Evolutionary conservation across 1,140 invertebrate genomes (phyloP), one percentile per base, ranked within the genome.

Genomic region (Drosophila paulistorum): DNA sequence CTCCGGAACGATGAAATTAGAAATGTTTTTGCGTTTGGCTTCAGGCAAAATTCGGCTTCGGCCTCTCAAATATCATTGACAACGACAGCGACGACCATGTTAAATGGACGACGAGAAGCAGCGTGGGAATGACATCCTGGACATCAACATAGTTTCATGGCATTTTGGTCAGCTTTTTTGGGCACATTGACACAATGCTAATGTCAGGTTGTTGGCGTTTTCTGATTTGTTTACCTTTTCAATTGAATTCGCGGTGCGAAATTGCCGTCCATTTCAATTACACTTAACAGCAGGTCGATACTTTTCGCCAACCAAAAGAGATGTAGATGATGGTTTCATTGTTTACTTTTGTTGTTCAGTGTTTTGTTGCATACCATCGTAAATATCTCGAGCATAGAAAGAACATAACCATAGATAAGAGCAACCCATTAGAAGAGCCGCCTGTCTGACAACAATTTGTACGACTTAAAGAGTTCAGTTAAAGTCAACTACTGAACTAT

Each of bases 221-320:
- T 75, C 81, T 81, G 83, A 85, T 87, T 87, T 87, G 82, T 85
- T 85, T 85, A 82, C 71, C 64, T 74, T 87, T 85, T 79, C 79
- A 85, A 82, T 85, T 82, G 68, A 85, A 74, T 70, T 78, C 78
- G 81, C 76, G 81, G 60, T 68, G 48, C 66, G 37, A 80, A 39
- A 80, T 35, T 63, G 63, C 30, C 68, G 59, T 45, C 51, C 45
- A 74, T 71, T 77, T 67, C 71, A 75, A 81, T 78, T 75, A 82
- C 79, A 86, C 79, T 65, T 30, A 23, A 33, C 48, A 68, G 26
- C 81, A 75, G 57, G 70, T 26, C 42, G 41, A 13, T 14, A 37
- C 6, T 55, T 39, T 20, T 1, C 13, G 6, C 35, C 4, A 5
- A 7, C 0, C 45, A 51, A 51, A 48, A 48, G 17, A 7, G 7